phyloP scores from a whole-genome alignment of 2,113 vertebrate species.

The Trachemys scripta region DNA sequence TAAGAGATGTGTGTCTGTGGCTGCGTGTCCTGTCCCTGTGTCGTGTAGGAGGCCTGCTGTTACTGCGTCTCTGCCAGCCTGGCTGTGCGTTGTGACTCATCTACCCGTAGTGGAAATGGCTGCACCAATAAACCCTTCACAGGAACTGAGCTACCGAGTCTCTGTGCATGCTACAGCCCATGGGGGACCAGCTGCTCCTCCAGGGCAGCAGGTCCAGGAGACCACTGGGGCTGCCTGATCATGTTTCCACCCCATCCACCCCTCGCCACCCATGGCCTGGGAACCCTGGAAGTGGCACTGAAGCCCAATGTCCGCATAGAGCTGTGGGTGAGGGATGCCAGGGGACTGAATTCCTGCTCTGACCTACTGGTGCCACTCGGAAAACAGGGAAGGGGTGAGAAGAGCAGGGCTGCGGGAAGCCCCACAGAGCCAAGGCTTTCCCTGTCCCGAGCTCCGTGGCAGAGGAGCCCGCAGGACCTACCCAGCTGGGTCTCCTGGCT shows the following conservation, averaged over 20 bases:
- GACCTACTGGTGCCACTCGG: neutral
- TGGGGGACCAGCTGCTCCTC: neutral
- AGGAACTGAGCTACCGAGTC: neutral
- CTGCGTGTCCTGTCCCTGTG: conserved; percentile 64
- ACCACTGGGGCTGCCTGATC: neutral
- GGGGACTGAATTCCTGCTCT: too few species aligned
- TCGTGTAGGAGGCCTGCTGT: conserved; percentile 70
- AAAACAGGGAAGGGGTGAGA: neutral
- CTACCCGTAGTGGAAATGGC: conserved; percentile 73
- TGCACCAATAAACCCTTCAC: conserved; percentile 74
- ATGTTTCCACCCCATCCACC: too few species aligned
- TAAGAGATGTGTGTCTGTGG: conserved; percentile 58
- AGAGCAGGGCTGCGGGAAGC: neutral
- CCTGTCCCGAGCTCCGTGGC: neutral
- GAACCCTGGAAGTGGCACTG: neutral
- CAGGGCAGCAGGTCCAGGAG: neutral
- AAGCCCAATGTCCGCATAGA: rapidly evolving
- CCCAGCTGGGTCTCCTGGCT: too few species aligned
- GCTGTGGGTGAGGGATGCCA: neutral
- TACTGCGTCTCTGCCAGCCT: neutral
- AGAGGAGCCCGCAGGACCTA: too few species aligned
- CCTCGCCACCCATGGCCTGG: neutral
- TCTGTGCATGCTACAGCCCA: rapidly evolving
- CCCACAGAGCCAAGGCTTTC: neutral
- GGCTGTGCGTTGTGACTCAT: conserved; percentile 64